phyloP scores from a whole-genome alignment of 2,797 vertebrate genomes.

The Miichthys miiuy region DNA sequence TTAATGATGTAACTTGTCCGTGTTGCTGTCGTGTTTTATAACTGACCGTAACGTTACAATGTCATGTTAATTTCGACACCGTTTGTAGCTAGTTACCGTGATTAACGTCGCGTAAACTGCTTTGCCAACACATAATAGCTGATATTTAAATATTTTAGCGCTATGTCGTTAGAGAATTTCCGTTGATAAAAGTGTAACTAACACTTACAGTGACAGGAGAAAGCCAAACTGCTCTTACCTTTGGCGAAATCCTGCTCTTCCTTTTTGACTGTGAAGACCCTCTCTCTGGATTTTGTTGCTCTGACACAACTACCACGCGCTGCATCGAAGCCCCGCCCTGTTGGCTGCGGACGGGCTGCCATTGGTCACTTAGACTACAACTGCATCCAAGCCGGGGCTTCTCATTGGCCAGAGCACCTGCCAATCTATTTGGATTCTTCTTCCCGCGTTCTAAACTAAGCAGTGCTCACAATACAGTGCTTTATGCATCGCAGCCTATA shows the following conservation, averaged over 20 bases:
- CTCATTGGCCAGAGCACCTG: constrained; percentile 57
- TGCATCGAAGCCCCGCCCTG: constrained; percentile 53
- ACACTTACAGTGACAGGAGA: neutral
- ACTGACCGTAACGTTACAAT: neutral
- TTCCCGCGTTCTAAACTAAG: constrained; percentile 74
- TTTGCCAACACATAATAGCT: neutral
- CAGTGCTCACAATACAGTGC: constrained; percentile 51
- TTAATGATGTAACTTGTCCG: neutral
- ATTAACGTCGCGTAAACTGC: constrained; percentile 53
- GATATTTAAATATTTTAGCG: neutral
- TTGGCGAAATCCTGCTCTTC: constrained; percentile 47
- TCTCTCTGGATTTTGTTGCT: constrained; percentile 75
- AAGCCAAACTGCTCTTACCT: constrained; percentile 63
- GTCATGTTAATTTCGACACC: constrained; percentile 12
- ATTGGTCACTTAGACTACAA: constrained; percentile 53
- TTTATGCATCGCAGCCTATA: constrained; percentile 64
- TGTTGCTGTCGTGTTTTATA: neutral
- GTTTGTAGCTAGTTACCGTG: constrained; percentile 27
- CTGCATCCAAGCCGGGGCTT: constrained; percentile 37
- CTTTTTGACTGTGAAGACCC: constrained; percentile 48
- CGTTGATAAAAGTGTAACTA: neutral
- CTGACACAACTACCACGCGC: constrained; percentile 78
- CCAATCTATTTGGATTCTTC: constrained; percentile 75
- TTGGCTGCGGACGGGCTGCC: neutral
- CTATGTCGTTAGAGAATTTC: fast-evolving